Conservation (phyloP, 2,797 vertebrate species). For the Phataginus tetradactyla region DNA sequence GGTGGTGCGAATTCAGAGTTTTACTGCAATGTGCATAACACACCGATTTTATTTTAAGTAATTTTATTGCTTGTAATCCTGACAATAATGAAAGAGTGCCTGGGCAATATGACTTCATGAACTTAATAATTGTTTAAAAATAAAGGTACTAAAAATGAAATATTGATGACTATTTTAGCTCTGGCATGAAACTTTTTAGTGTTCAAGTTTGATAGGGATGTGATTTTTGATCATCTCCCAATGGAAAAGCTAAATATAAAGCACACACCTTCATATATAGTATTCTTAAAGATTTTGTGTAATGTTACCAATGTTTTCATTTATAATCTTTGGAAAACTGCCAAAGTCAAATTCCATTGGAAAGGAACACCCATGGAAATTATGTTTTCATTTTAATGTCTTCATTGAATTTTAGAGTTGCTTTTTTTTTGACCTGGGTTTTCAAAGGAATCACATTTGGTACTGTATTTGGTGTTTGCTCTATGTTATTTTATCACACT, state of each 20-base stretch:
- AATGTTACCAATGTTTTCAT: constrained; percentile 49
- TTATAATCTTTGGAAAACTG: constrained; percentile 36
- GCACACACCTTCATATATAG: not conserved
- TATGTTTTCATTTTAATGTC: constrained; percentile 28
- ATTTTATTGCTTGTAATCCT: constrained; percentile 16
- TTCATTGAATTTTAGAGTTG: constrained; percentile 21
- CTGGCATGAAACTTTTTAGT: constrained; percentile 18
- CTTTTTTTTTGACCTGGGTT: not conserved
- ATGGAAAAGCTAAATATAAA: constrained; percentile 34
- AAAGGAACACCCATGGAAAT: constrained; percentile 37
- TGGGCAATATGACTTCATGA: constrained; percentile 23
- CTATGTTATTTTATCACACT: not conserved
- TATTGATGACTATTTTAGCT: constrained; percentile 25
- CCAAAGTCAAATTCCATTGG: not conserved
- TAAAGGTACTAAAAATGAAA: constrained; percentile 46
- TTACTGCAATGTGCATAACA: not conserved
- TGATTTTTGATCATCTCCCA: constrained; percentile 59
- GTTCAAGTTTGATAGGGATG: constrained; percentile 53
- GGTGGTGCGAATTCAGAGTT: constrained; percentile 45
- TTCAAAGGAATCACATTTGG: constrained; percentile 38
- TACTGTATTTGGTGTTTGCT: not conserved
- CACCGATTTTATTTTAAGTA: constrained; percentile 41
- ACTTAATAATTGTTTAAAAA: constrained; percentile 41
- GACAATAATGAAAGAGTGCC: not conserved
- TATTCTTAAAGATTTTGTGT: constrained; percentile 46